A percentile compares a stretch with the other conserved stretches of the same genome.
phyloP scores from a whole-genome alignment of 2,113 vertebrate species.

The Enhydra lutris region DNA sequence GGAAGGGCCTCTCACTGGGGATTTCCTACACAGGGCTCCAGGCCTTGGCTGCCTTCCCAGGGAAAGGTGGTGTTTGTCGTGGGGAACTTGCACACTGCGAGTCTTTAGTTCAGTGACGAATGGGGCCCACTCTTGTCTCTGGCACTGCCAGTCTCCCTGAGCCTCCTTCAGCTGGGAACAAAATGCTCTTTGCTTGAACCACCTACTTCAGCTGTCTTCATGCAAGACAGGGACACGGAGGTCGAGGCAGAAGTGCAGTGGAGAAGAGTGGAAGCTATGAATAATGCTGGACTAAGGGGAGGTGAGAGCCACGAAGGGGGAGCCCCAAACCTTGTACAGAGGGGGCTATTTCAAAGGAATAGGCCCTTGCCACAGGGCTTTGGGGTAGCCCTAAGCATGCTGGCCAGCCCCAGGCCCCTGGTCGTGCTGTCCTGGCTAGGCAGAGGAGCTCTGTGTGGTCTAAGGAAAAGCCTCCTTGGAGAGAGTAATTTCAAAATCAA shows the following conservation, averaged over 20 bases:
- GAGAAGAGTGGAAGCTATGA: not conserved
- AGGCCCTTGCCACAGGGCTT: not conserved
- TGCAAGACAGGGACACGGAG: not conserved
- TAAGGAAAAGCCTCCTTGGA: not conserved
- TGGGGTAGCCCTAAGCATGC: not conserved
- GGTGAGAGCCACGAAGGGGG: not conserved
- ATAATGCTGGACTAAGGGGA: not conserved
- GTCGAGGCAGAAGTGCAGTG: not conserved
- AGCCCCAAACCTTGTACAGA: not conserved
- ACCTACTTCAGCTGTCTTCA: not conserved
- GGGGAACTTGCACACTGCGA: not conserved
- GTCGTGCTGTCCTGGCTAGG: not conserved
- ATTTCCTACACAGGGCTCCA: constrained; percentile 65
- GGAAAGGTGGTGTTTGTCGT: constrained; percentile 62
- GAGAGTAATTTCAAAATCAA: constrained; percentile 16
- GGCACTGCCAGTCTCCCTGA: not conserved
- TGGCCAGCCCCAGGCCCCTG: not conserved
- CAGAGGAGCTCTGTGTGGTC: not conserved
- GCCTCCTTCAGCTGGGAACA: constrained; percentile 20
- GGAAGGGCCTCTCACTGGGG: constrained; percentile 68
- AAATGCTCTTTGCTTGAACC: constrained; percentile 38
- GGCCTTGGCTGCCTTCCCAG: constrained; percentile 71
- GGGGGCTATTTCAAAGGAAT: not conserved
- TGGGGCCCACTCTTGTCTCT: not conserved
- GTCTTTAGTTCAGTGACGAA: not conserved